Conservation (phyloP, 2,888 invertebrate genomes). For the Hemistola chrysoprasaria region DNA sequence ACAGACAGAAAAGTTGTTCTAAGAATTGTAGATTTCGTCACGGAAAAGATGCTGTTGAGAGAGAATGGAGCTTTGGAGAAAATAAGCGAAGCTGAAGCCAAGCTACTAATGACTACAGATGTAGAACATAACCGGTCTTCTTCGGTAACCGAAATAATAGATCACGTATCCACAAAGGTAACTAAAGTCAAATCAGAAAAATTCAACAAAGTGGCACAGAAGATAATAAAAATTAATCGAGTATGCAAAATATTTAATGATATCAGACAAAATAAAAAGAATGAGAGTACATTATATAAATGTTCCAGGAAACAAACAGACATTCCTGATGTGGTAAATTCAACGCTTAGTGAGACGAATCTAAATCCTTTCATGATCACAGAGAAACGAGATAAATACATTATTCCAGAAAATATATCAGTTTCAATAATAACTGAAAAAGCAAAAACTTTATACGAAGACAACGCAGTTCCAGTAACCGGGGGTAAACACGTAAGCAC, state of each 20-base stretch:
- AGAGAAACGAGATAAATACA: slow-evolving; percentile 56
- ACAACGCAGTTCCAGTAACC: slow-evolving; percentile 14
- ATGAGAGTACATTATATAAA: slow-evolving; percentile 27
- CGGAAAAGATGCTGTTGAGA: slow-evolving; percentile 79
- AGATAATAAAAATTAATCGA: slow-evolving; percentile 56
- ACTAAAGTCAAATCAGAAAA: slow-evolving; percentile 24
- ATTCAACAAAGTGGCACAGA: slow-evolving; percentile 53
- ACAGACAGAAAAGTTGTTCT: slow-evolving; percentile 73
- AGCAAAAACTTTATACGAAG: slow-evolving; percentile 30
- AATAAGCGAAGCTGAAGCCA: slow-evolving; percentile 70
- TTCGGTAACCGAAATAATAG: slow-evolving; percentile 29
- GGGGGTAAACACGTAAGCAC: slow-evolving; percentile 18
- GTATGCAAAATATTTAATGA: slow-evolving; percentile 58
- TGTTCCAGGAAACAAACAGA: slow-evolving; percentile 45
- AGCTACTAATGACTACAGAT: slow-evolving; percentile 58
- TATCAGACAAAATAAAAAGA: slow-evolving; percentile 24
- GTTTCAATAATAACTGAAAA: slow-evolving; percentile 64
- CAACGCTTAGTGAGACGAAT: slow-evolving; percentile 58
- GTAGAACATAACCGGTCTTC: slow-evolving; percentile 31
- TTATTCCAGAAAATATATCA: slow-evolving; percentile 65
- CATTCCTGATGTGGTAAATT: slow-evolving; percentile 75
- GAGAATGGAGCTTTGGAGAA: slow-evolving; percentile 77
- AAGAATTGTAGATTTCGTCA: slow-evolving; percentile 79
- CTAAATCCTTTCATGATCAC: slow-evolving; percentile 43
- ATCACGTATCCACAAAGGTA: slow-evolving; percentile 17